Base-by-base conservation (phyloP, 2,113 vertebrate species). In the Caranx melampygus region DNA sequence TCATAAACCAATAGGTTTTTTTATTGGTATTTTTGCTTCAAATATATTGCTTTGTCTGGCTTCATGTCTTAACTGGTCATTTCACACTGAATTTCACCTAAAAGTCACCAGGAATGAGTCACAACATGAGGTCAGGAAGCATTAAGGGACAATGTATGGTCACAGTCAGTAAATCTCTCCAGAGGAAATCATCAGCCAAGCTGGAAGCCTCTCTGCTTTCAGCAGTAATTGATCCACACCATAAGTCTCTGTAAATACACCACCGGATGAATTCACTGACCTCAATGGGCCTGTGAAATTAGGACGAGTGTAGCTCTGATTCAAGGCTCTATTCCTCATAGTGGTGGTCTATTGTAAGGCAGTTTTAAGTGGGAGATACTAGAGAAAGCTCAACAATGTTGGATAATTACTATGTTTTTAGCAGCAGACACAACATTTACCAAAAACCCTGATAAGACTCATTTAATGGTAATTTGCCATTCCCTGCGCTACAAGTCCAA, bases 81-180 rank as follows among this genome's bases (percentile, higher is more conserved):
- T 57, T 37, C 20, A 31, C 4, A 20, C 10, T n/a, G 0, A 14
- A 37, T 58, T 63, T 21, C 21, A 63, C 18, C n/a, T 15, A 15
- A 26, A 68, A 70, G 40, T 78, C 76, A 82, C 35, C 44, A 7
- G 33, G 62, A 33, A 10, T 79, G 71, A 82, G 66, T 82, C 78
- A 80, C 77, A 66, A 66, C 47, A 45, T 9, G 65, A 78, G 9
- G 68, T 55, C 63, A 37, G 3, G 44, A 60, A 72, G 61, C 65
- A 72, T 49, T 21, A 14, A 37, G 59, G 61, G 57, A 65, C 42
- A 71, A 51, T 51, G 14, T 37, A 31, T 2, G 3, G 3, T 57
- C 49, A 65, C n/a, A 45, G 37, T 51, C 5, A 34, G 21, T 76
- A 70, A 74, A 79, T 87, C 72, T 69, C 57, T 45, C 42, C 34